These are phyloP conservation scores for Myrmophylax atrothorax DNA, from an alignment of 2,113 vertebrate species.

Conservation along the genomic window DNA sequence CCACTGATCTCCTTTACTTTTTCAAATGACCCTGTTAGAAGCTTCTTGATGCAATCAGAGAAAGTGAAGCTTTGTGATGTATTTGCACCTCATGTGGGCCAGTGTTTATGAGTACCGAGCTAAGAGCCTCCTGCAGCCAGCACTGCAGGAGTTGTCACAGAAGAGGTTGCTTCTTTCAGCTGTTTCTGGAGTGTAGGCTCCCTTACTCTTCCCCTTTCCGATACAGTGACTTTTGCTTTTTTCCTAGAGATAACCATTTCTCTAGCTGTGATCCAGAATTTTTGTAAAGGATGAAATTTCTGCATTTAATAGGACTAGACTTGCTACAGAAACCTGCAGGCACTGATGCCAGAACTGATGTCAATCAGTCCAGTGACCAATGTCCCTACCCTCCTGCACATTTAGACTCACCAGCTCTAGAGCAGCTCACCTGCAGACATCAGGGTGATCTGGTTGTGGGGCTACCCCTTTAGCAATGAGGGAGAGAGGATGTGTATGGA, in stretches of 20 bases:
- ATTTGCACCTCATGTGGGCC: neutral
- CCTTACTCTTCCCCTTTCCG: neutral
- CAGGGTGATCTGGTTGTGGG: neutral
- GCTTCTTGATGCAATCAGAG: neutral
- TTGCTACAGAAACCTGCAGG: neutral
- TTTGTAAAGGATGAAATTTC: neutral
- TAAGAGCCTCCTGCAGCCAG: neutral
- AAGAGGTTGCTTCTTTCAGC: neutral
- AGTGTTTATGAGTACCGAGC: accelerated
- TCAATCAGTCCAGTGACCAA: neutral
- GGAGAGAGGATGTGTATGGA: neutral
- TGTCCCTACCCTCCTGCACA: neutral
- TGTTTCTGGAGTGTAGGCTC: neutral
- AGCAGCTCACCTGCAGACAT: neutral
- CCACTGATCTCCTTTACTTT: neutral
- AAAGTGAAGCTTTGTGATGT: neutral
- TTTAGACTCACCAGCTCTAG: neutral
- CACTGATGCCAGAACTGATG: neutral
- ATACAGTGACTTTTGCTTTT: neutral
- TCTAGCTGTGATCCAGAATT: neutral
- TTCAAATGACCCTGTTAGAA: neutral
- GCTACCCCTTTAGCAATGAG: neutral
- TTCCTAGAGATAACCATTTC: neutral
- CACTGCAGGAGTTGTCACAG: neutral
- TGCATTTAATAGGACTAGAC: neutral